Evolutionary conservation across 2,797 vertebrate species (phyloP), one percentile per base, ranked within the genome.

Genomic region (Onychomys arenicola): DNA sequence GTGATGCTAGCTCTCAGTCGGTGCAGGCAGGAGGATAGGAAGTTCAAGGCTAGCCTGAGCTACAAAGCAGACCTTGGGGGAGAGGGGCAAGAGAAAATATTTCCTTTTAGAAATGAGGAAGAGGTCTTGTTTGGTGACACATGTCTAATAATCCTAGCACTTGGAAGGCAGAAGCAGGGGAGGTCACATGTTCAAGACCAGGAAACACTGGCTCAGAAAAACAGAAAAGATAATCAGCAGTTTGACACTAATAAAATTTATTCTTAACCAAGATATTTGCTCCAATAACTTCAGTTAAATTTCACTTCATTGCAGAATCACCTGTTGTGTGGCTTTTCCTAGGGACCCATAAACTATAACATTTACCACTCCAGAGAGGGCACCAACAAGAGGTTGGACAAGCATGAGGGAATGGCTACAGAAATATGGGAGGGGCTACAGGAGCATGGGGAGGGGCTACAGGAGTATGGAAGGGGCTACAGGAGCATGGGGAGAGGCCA

Each of bases 291-390:
- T 92, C 8, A 55, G 49, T 34, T 94, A 96, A 57, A 89, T 89
- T 89, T 81, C 76, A 71, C 19, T n/a, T 83, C 46, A 89, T 75
- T 83, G 65, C n/a, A n/a, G 88, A 94, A 75, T 96, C 34, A 75
- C 10, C 43, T 17, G 14, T 49, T 23, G 40, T 4, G 46, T 46
- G 49, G 16, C 9, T 78, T 34, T 76, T 55, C 17, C 29, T 34
- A 19, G 76, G 29, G 29, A 34, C 29, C 49, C 57, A 29, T 34
- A 49, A 32, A 43, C 37, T 25, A 37, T 25, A 57, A 40, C 27
- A 46, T 63, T 83, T 81, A 37, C 34, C 59, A 46, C 43, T n/a
- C 34, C 61, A 67, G 43, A 49, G 13, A 67, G 40, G 43, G 27
- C 29, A 85, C 40, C 40, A 84, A 32, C 52, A 81, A 81, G 59